Conservation (phyloP, 2,113 vertebrate species). For the Myodes glareolus region DNA sequence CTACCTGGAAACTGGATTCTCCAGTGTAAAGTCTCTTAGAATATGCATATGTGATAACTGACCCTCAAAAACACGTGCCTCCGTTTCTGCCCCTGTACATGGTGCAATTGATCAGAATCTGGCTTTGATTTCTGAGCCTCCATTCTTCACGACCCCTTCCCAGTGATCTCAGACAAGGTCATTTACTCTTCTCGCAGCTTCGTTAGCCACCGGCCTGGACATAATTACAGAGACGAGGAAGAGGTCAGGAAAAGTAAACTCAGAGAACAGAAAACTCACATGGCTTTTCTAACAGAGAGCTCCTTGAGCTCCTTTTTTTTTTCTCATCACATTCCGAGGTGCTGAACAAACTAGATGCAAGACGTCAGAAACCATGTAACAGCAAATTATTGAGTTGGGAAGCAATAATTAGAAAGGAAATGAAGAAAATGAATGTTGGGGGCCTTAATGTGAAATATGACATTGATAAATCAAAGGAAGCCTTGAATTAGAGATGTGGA, state of each 20-base stretch:
- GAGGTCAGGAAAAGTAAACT: not conserved
- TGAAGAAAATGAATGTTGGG: slow-evolving; percentile 83
- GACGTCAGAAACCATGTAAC: slow-evolving; percentile 73
- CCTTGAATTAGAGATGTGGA: slow-evolving; percentile 82
- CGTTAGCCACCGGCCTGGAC: not conserved
- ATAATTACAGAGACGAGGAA: not conserved
- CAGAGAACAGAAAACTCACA: slow-evolving; percentile 9
- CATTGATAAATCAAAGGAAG: slow-evolving; percentile 88
- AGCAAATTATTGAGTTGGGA: slow-evolving; percentile 80
- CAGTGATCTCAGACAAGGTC: not conserved
- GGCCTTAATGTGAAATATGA: slow-evolving; percentile 84
- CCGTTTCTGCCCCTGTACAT: not conserved
- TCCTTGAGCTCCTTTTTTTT: slow-evolving; percentile 43
- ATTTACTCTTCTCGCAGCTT: not conserved
- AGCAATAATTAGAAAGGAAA: slow-evolving; percentile 88
- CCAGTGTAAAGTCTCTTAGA: not conserved
- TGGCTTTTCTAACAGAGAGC: slow-evolving; percentile 53
- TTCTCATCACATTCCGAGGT: slow-evolving; percentile 64
- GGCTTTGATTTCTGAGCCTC: not conserved
- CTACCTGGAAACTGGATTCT: not conserved
- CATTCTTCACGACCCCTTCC: not conserved
- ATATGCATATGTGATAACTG: not conserved
- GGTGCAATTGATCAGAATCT: not conserved
- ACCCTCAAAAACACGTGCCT: not conserved
- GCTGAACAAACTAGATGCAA: slow-evolving; percentile 83